Base-by-base conservation (phyloP, 2,797 vertebrate genomes). In the Parauchenoglanis ngamensis region DNA sequence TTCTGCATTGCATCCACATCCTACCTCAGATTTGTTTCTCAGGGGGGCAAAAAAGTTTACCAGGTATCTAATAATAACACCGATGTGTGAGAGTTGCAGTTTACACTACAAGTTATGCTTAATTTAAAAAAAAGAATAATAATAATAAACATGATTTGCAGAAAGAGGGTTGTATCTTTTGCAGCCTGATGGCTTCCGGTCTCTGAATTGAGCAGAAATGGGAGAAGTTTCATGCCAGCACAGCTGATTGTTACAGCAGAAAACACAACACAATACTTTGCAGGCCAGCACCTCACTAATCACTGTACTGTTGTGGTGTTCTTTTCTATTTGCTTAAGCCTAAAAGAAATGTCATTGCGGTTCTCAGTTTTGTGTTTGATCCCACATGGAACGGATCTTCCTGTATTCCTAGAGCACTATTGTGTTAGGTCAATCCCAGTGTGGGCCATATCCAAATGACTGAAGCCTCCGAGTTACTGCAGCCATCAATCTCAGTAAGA, bases 401-500 rank as follows among this genome's bases (percentile, higher is more conserved):
- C 12, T 61, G 63, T 49, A 52, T 31, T 83, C 19, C 19, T 65
- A 35, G 70, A 46, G 56, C 4, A 4, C 15, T 49, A 61, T n/a
- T 25, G n/a, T 31, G 70, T 63, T 87, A 83, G n/a, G 49, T 52
- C n/a, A 31, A 35, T 63, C 82, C n/a, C 63, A 82, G 70, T 4
- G 54, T 86, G 67, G 88, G 59, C 28, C 40, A n/a, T 67, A 49
- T 86, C 75, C 56, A 86, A 67, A 89, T n/a, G 61, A 86, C n/a
- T 44, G 54, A 77, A 70, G 73, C 76, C n/a, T 59, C 61, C 0
- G 76, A 63, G 81, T 57, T 65, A 59, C 65, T 17, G 52, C 57
- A 49, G 85, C 56, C 85, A 88, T 89, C 85, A 61, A 78, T 91
- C 84, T 78, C 44, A 57, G 84, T 70, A 70, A 63, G 56, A 35